These are phyloP conservation scores for Nebria salina DNA, from an alignment of 2,888 invertebrate species.

Conservation along the genomic window DNA sequence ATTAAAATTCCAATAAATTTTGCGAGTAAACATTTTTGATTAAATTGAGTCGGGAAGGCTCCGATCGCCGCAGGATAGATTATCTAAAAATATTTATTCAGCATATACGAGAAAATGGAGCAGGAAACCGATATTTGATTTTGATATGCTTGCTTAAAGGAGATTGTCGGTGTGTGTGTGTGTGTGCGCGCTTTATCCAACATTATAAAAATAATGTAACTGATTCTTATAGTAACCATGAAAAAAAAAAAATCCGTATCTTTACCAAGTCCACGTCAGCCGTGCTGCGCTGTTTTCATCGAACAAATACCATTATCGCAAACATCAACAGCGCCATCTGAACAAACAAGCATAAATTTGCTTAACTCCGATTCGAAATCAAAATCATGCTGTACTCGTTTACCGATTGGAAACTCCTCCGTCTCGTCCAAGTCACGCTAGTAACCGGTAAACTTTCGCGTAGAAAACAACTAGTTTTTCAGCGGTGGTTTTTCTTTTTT, in stretches of 20 bases:
- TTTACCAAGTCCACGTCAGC: not conserved
- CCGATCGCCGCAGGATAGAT: not conserved
- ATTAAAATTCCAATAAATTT: not conserved
- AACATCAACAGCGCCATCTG: slow-evolving; percentile 38
- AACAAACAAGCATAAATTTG: slow-evolving; percentile 46
- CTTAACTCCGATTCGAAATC: slow-evolving; percentile 40
- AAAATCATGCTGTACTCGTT: slow-evolving; percentile 29
- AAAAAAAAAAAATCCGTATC: not conserved
- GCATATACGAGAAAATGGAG: not conserved
- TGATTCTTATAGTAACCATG: not conserved
- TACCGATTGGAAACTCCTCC: not conserved
- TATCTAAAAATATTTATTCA: slow-evolving; percentile 1
- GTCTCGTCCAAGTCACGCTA: not conserved
- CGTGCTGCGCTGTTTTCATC: not conserved
- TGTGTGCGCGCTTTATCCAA: not conserved
- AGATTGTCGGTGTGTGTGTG: not conserved
- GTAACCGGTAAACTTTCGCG: slow-evolving; percentile 2
- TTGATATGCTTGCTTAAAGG: not conserved
- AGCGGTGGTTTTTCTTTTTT: not conserved
- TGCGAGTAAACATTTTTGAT: not conserved
- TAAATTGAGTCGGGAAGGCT: not conserved
- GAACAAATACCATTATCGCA: slow-evolving; percentile 41
- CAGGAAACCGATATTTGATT: not conserved
- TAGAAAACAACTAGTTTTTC: slow-evolving; percentile 11
- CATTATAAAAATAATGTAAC: not conserved